These are phyloP conservation scores for Zaprionus ghesquierei DNA, from an alignment of 1,140 invertebrate species.

Conservation along the genomic window DNA sequence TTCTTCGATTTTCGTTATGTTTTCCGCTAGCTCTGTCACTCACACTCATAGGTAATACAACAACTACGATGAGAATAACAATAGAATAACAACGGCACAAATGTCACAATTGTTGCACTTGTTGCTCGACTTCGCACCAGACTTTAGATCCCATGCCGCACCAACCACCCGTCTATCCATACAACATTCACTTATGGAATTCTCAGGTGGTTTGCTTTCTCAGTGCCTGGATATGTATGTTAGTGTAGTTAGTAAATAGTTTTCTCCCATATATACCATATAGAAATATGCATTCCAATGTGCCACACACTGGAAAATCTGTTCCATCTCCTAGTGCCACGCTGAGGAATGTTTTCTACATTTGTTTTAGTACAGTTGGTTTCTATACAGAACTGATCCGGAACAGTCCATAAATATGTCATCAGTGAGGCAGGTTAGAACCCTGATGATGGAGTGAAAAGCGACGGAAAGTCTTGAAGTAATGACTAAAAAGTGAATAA, in stretches of 20 bases:
- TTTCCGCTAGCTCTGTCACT: slow-evolving; percentile 21
- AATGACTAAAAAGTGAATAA: not conserved
- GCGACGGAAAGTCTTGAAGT: not conserved
- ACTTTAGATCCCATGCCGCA: not conserved
- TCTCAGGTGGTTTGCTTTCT: slow-evolving; percentile 67
- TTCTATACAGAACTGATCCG: not conserved
- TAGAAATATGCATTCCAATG: slow-evolving; percentile 36
- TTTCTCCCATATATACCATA: not conserved
- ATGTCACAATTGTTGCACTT: slow-evolving; percentile 45
- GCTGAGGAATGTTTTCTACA: slow-evolving; percentile 52
- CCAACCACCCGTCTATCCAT: not conserved
- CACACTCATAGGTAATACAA: slow-evolving; percentile 29
- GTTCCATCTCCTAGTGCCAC: slow-evolving; percentile 38
- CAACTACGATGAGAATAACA: slow-evolving; percentile 3
- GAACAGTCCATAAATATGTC: not conserved
- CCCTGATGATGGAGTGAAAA: not conserved
- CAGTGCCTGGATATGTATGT: not conserved
- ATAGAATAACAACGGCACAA: slow-evolving; percentile 27
- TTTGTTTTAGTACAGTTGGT: slow-evolving; percentile 56
- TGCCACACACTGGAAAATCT: slow-evolving; percentile 27
- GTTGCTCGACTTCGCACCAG: slow-evolving; percentile 11
- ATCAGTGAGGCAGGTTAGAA: slow-evolving; percentile 31
- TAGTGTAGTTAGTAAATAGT: not conserved
- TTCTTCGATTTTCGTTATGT: slow-evolving; percentile 46
- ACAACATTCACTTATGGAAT: slow-evolving; percentile 41